Conservation (phyloP, 2,888 invertebrate species). For the Heliconius sara region DNA sequence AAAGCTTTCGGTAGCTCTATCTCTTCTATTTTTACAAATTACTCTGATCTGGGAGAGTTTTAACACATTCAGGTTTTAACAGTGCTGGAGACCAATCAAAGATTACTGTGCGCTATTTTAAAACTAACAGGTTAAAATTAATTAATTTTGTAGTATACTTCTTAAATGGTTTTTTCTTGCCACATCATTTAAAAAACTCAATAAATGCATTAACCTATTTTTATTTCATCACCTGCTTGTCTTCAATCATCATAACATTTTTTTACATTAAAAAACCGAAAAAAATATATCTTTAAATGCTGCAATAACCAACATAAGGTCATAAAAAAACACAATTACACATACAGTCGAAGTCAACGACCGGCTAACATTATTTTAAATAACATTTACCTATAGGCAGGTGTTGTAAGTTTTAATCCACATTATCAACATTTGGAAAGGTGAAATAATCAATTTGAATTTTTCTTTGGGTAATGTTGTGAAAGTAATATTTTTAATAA, state of each 20-base stretch:
- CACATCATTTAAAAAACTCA: neutral
- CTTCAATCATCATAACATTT: neutral
- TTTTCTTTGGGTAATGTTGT: neutral
- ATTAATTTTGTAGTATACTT: no score
- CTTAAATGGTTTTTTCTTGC: no score
- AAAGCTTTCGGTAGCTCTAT: no score
- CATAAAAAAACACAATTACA: slow-evolving; percentile 1
- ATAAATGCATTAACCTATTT: neutral
- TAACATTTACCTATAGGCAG: slow-evolving; percentile 11
- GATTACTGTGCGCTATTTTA: neutral
- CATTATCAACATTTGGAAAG: slow-evolving; percentile 13
- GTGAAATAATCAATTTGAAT: neutral
- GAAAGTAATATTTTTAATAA: neutral
- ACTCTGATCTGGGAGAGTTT: no score
- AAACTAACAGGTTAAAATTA: neutral
- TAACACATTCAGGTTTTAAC: neutral
- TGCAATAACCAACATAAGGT: neutral
- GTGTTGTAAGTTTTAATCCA: slow-evolving; percentile 9
- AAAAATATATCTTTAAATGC: neutral
- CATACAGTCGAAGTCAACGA: neutral
- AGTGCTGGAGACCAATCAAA: neutral
- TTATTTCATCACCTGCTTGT: neutral
- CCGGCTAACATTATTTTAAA: slow-evolving; percentile 18
- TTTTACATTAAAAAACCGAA: neutral
- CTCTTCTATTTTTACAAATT: no score